These are phyloP conservation scores for Centruroides vittatus DNA, from an alignment of 1,140 invertebrate species.

Conservation along the genomic window DNA sequence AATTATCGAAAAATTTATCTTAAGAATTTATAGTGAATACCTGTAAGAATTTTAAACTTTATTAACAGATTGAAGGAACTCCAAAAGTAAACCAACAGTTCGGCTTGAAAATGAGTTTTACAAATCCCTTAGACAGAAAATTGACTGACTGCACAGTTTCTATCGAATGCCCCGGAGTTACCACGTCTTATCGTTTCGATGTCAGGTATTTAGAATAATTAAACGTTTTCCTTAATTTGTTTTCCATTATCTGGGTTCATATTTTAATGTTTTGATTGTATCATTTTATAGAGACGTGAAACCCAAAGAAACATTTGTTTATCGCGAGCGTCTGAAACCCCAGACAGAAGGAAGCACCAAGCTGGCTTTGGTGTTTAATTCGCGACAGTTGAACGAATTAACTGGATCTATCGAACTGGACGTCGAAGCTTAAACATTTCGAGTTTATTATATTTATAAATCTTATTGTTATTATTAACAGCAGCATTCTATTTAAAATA, in stretches of 20 bases:
- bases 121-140: conserved; percentile 61
- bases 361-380: conserved; percentile 62
- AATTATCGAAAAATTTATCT: too few species aligned
- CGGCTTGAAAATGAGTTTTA: conserved; percentile 51
- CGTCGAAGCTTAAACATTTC: too few species aligned
- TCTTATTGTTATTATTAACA: too few species aligned
- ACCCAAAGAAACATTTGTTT: conserved; percentile 44
- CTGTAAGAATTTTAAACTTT: too few species aligned
- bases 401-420: too few species aligned
- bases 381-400: conserved; percentile 55
- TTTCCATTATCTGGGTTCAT: too few species aligned
- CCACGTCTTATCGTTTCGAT: conserved; percentile 32
- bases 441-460: too few species aligned
- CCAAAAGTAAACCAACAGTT: conserved; percentile 47
- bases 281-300: conserved; percentile 34
- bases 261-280: too few species aligned
- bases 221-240: too few species aligned
- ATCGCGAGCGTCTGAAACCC: conserved; percentile 53
- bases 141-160: conserved; percentile 58
- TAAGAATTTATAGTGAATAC: too few species aligned
- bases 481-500: too few species aligned
- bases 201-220: too few species aligned
- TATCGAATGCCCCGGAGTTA: conserved; percentile 62
- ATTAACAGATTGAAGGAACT: conserved; percentile 30
- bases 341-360: conserved; percentile 52